phyloP scores from a whole-genome alignment of 2,797 vertebrate species.

The Cryptoblepharus egeriae region DNA sequence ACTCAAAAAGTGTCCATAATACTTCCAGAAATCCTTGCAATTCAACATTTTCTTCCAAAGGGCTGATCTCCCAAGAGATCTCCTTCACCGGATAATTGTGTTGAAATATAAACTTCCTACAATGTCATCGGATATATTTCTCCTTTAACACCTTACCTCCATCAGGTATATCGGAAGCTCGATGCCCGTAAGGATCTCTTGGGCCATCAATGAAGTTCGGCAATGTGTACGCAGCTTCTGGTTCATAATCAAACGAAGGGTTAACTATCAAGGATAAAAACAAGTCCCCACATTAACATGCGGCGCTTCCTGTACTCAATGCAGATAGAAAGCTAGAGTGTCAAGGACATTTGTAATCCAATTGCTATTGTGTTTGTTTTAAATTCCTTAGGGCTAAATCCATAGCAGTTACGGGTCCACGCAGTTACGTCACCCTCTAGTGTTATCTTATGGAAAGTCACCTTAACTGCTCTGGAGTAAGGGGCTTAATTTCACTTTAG shows the following conservation, averaged over 20 bases:
- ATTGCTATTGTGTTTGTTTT: background rate
- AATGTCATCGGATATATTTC: background rate
- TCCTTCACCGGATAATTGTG: background rate
- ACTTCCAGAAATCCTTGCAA: background rate
- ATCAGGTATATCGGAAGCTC: background rate
- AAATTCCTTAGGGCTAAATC: background rate
- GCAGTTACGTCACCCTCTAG: too few relatives aligned
- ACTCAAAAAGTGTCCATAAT: too few relatives aligned
- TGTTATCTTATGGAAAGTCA: too few relatives aligned
- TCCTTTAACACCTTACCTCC: conserved; percentile 46
- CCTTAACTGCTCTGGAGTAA: too few relatives aligned
- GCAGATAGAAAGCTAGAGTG: background rate
- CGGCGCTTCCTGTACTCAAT: background rate
- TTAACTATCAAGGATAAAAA: conserved; percentile 47
- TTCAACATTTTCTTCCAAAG: background rate
- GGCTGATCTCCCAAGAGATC: background rate
- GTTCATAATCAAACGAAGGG: conserved; percentile 58
- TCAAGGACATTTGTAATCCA: background rate
- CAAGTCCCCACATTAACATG: background rate
- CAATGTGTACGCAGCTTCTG: conserved; percentile 10
- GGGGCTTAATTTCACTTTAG: too few relatives aligned
- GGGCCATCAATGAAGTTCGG: background rate
- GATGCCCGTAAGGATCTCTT: background rate
- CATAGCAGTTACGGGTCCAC: too few relatives aligned
- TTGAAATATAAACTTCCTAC: background rate